A percentile compares a stretch with the other conserved stretches of the same genome.
Conservation (phyloP, 2,113 vertebrate species). For the Toxostoma redivivum region DNA sequence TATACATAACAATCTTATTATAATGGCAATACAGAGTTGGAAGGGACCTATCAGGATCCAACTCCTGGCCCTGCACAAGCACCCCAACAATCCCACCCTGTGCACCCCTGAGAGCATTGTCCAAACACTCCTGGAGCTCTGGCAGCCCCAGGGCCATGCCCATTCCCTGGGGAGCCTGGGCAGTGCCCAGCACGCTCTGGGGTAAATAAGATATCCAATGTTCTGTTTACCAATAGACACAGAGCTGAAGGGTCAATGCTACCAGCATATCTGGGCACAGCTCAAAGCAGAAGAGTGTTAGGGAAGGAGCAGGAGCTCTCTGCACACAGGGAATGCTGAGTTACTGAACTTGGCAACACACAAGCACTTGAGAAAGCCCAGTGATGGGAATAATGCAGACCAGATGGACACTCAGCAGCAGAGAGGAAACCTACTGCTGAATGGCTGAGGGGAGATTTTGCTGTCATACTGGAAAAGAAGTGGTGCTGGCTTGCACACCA, state of each 20-base stretch:
- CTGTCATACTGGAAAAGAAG: conserved; percentile 35
- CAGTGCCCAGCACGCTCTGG: not conserved
- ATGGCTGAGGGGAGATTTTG: conserved; percentile 26
- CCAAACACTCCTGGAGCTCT: not conserved
- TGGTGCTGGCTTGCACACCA: not conserved
- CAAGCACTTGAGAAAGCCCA: not conserved
- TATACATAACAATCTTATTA: not conserved
- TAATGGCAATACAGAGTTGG: not conserved
- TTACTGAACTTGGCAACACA: not conserved
- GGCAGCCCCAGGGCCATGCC: accelerated
- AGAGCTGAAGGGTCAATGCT: not conserved
- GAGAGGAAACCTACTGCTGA: conserved; percentile 23
- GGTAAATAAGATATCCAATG: not conserved
- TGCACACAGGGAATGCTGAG: not conserved
- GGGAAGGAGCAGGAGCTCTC: not conserved
- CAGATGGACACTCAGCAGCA: conserved; percentile 50
- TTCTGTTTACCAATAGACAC: not conserved
- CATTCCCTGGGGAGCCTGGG: not conserved
- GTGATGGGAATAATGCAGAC: not conserved
- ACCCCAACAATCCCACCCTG: not conserved
- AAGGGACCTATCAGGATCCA: not conserved
- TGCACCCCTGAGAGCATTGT: accelerated
- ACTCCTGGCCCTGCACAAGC: not conserved
- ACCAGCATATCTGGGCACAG: not conserved
- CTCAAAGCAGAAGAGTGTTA: not conserved